Evolutionary conservation across 2,888 invertebrate species (phyloP), one percentile per base, ranked within the genome.

Genomic region (Nezara viridula): DNA sequence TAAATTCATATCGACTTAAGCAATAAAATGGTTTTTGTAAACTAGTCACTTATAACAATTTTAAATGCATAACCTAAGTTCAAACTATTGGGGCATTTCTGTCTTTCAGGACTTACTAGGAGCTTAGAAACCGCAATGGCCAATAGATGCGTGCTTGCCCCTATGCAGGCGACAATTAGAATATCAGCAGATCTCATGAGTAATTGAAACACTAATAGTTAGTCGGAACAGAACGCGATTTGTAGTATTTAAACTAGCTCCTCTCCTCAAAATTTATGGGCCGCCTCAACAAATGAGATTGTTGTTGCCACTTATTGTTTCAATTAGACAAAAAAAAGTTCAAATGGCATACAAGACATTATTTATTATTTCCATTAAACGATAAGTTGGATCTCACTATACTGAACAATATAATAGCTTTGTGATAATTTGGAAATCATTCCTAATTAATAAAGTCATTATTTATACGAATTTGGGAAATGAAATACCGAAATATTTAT

Each of bases 141-240:
- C 44, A 81, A 81, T 47, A 47, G 81, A 81, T 81, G 81, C 81
- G 81, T 81, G 81, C 44, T n/a, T 44, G 81, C 21, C 81, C 44
- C 44, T 47, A 44, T 81, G 81, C 81, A 81, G 81, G 81, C 81
- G 81, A 81, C 81, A 81, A 81, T 81, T 81, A 81, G 81, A 81
- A 81, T 81, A 81, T 81, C 81, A 81, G 81, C 12, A 44, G 81
- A 81, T 81, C 81, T 81, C 81, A 81, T 44, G 81, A 44, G 81
- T 81, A 81, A 81, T 81, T 81, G 81, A 81, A 81, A 81, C 81
- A 81, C 81, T 81, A 81, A 81, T 81, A 81, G 81, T 81, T 47
- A 81, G 24, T 47, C 10, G 81, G 44, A 81, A 81, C 81, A 81
- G 44, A 81, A 81, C 44, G 81, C 81, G 10, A 81, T 81, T 81